Evolutionary conservation across 2,113 vertebrate species (phyloP), one percentile per base, ranked within the genome.

Genomic region (Balaeniceps rex): DNA sequence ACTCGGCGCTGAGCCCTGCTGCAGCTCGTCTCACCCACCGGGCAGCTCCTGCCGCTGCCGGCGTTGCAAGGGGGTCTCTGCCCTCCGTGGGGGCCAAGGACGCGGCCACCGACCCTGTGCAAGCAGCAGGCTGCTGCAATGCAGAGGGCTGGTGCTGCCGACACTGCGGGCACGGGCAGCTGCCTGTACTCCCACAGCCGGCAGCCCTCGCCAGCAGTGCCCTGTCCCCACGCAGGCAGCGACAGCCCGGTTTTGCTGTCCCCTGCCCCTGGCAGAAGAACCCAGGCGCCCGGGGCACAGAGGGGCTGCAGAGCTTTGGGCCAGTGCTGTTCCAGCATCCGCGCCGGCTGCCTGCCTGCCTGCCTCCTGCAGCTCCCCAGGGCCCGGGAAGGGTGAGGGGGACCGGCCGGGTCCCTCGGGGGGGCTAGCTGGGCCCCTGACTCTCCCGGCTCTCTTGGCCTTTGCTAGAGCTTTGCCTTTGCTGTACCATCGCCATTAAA

Each of bases 121-220:
- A 69, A 74, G 85, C 94, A 52, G 90, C 85, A 94, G 38, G 90
- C 74, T 97, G 95, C 96, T 97, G 96, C 95, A 97, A 93, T 96
- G 95, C 96, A 96, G 96, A 94, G 85, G 22, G 70, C 47, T 85
- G 92, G 47, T 3, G 38, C 82, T 88, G 85, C 94, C 10, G 74
- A 71, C 66, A 12, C 77, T 8, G 38, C 11, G 16, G 93, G 94
- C 82, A 90, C 21, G 21, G 93, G 89, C 78, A 82, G 74, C 84
- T 74, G 88, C 86, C 74, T 1, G 3, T n/a, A 8, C 16, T 54
- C 36, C 72, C 49, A 2, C 4, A 26, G 34, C 54, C 28, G 3
- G 52, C 22, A 34, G 83, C 70, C 38, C 51, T n/a, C 11, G 8
- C 63, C 10, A 2, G 58, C 65, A 22, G 4, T 22, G 52, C 84